Evolutionary conservation across 2,797 vertebrate genomes (phyloP).

Genomic region (Neosilurus mollespiculum): DNA sequence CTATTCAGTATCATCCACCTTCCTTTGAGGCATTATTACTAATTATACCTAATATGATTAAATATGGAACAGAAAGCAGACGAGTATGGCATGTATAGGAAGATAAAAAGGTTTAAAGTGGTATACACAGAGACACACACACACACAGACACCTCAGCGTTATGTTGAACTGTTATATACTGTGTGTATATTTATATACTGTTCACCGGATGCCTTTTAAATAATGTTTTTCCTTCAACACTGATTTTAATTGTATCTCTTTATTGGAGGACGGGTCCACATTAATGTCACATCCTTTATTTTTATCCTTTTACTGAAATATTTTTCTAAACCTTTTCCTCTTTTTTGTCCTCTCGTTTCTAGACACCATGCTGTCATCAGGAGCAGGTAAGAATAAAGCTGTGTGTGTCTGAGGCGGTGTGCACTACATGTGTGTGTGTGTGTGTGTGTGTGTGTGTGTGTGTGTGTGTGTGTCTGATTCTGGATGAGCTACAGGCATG

Average conservation of each 20-base stretch:
- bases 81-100: background rate
- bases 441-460: conserved; percentile 18
- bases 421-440: background rate
- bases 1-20: too few species aligned
- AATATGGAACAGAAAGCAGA: background rate
- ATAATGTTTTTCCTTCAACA: too few species aligned
- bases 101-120: background rate
- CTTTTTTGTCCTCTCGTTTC: conserved; percentile 54
- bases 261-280: background rate
- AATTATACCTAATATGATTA: background rate
- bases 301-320: background rate
- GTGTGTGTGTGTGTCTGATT: conserved; percentile 4
- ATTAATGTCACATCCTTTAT: background rate
- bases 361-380: conserved; percentile 71
- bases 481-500: background rate
- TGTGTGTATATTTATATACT: too few species aligned
- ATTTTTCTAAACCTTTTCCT: conserved; percentile 35
- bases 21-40: too few species aligned
- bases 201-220: background rate
- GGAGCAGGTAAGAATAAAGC: conserved; percentile 71
- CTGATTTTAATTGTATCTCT: background rate
- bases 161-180: too few species aligned
- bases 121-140: too few species aligned
- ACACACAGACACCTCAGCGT: too few species aligned
- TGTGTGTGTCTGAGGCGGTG: conserved; percentile 2